Evolutionary conservation across 1,140 invertebrate genomes (phyloP).

Genomic region (Brachionus angularis): DNA sequence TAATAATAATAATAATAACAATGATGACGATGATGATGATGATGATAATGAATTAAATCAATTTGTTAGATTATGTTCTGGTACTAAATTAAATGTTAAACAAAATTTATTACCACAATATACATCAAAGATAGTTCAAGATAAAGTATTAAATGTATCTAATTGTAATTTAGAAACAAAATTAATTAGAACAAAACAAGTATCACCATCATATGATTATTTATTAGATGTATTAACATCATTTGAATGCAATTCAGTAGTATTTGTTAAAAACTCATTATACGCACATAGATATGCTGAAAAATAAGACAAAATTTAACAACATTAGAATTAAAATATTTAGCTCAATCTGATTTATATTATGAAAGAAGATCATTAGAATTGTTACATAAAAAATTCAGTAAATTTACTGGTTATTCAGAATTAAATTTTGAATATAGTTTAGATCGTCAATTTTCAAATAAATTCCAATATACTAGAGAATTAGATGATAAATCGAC

Average conservation of each 20-base stretch:
- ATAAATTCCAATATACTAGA: background rate
- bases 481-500: too few species aligned
- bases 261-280: background rate
- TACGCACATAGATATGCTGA: background rate
- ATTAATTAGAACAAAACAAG: background rate
- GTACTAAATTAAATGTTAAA: slow-evolving; percentile 8
- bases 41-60: background rate
- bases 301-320: background rate
- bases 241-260: background rate
- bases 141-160: background rate
- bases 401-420: background rate
- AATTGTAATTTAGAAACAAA: slow-evolving; percentile 1
- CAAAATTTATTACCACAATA: slow-evolving; percentile 1
- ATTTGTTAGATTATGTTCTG: background rate
- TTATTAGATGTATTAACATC: background rate
- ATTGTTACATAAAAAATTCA: background rate
- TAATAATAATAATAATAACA: background rate
- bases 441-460: background rate
- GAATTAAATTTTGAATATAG: background rate
- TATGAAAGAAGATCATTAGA: background rate
- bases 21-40: background rate
- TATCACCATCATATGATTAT: background rate
- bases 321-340: background rate
- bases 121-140: background rate
- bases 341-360: background rate